Percentiles rank a stretch among this genome's conserved stretches.
Conservation (phyloP, 2,113 vertebrate genomes). For the Chlamydotis undulata region DNA sequence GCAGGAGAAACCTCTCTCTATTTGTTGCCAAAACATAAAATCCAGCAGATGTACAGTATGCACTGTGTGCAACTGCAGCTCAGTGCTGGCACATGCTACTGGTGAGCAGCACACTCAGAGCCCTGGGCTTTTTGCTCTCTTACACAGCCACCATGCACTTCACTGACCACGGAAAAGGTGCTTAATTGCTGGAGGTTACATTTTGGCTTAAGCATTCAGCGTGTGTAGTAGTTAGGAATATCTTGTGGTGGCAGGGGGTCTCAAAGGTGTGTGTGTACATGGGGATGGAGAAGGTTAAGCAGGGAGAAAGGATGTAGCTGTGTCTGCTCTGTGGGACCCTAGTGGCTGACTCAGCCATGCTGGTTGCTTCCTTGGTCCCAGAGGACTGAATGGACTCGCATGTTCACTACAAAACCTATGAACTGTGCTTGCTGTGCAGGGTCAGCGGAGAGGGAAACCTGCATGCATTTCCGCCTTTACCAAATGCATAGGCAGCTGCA, state of each 20-base stretch:
- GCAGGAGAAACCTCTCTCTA: not conserved
- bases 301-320: not conserved
- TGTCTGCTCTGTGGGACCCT: not conserved
- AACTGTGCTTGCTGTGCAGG: not conserved
- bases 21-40: not conserved
- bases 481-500: not conserved
- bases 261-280: not conserved
- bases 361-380: not conserved
- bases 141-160: not conserved
- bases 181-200: not conserved
- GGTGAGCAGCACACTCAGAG: not conserved
- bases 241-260: not conserved
- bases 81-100: accelerated
- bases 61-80: not conserved
- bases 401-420: not conserved
- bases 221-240: not conserved
- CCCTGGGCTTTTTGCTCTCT: not conserved
- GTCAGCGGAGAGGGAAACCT: not conserved
- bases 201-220: not conserved
- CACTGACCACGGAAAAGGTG: not conserved
- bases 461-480: not conserved
- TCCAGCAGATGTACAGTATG: not conserved
- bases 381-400: not conserved
- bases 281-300: not conserved
- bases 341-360: not conserved